Conservation (phyloP, 1,140 invertebrate species). For the Physella acuta region DNA sequence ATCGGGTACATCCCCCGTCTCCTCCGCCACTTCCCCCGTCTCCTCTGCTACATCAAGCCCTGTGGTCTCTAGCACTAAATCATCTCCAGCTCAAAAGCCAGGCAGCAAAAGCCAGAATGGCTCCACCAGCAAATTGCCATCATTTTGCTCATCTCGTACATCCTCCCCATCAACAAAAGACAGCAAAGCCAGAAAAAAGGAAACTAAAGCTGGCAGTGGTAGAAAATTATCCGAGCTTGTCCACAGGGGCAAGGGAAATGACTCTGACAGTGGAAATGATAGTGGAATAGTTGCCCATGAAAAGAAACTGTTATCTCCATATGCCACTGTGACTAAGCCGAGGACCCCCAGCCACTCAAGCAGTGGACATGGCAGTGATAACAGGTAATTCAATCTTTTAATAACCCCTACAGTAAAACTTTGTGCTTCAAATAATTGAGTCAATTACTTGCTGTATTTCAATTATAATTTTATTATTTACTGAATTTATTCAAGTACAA, state of each 20-base stretch:
- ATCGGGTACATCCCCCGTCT: constrained; percentile 23
- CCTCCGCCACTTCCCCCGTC: not conserved
- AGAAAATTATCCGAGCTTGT: constrained; percentile 3
- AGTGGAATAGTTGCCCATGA: constrained; percentile 52
- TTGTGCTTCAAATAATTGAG: too few species aligned
- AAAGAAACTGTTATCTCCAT: constrained; percentile 54
- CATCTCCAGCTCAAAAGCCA: constrained; percentile 20
- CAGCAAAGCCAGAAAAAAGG: constrained; percentile 31
- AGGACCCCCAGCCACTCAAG: constrained; percentile 56
- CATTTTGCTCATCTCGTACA: constrained; percentile 30
- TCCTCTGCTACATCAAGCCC: constrained; percentile 21
- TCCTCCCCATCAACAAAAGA: constrained; percentile 41
- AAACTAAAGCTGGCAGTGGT: constrained; percentile 13
- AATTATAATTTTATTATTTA: too few species aligned
- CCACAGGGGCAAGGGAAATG: constrained; percentile 33
- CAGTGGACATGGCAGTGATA: constrained; percentile 60
- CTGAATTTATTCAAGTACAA: too few species aligned
- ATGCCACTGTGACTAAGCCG: constrained; percentile 56
- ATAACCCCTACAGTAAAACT: too few species aligned
- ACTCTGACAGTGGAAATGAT: constrained; percentile 54
- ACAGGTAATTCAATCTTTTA: too few species aligned
- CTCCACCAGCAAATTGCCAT: constrained; percentile 36
- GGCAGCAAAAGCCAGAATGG: constrained; percentile 38
- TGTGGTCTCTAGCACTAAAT: constrained; percentile 6
- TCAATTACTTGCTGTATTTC: too few species aligned